These are phyloP conservation scores for Irena cyanogastra DNA, from an alignment of 2,113 vertebrate species.

Conservation along the genomic window DNA sequence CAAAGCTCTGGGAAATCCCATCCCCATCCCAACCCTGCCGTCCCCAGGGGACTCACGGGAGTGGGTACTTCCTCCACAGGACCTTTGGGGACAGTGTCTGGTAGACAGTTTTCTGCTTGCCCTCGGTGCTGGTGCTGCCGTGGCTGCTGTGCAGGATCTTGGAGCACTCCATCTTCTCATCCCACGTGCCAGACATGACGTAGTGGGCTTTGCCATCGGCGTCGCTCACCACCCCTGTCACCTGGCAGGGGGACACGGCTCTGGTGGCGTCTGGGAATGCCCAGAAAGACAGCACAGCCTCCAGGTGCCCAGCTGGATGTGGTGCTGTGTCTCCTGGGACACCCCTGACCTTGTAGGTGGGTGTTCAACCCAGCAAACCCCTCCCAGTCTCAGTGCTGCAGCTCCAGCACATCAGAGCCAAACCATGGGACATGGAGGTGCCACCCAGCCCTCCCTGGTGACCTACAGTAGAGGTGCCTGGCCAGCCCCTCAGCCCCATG, in stretches of 20 bases:
- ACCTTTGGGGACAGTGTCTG: slow-evolving; percentile 90
- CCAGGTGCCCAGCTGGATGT: neutral
- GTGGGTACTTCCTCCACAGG: slow-evolving; percentile 94
- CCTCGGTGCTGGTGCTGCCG: slow-evolving; percentile 80
- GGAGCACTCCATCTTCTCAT: slow-evolving; percentile 93
- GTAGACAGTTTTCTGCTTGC: slow-evolving; percentile 95
- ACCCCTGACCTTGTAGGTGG: neutral
- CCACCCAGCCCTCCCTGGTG: neutral
- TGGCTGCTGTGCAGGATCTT: slow-evolving; percentile 92
- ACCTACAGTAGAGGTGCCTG: accelerated
- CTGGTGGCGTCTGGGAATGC: neutral
- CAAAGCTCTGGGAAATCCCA: neutral
- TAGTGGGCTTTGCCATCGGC: slow-evolving; percentile 85
- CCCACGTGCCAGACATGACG: slow-evolving; percentile 94
- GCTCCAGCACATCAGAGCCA: neutral
- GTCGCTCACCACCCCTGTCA: slow-evolving; percentile 90
- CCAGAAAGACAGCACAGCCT: neutral
- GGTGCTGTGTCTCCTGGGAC: accelerated
- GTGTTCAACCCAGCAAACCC: neutral
- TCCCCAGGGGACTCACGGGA: slow-evolving; percentile 81
- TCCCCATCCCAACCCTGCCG: neutral
- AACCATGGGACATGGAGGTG: accelerated
- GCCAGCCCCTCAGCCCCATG: neutral
- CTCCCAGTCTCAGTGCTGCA: neutral
- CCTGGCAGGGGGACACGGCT: slow-evolving; percentile 67